Base-by-base conservation (phyloP, 64 coral and sea anemone species). In the Montipora sp. region DNA sequence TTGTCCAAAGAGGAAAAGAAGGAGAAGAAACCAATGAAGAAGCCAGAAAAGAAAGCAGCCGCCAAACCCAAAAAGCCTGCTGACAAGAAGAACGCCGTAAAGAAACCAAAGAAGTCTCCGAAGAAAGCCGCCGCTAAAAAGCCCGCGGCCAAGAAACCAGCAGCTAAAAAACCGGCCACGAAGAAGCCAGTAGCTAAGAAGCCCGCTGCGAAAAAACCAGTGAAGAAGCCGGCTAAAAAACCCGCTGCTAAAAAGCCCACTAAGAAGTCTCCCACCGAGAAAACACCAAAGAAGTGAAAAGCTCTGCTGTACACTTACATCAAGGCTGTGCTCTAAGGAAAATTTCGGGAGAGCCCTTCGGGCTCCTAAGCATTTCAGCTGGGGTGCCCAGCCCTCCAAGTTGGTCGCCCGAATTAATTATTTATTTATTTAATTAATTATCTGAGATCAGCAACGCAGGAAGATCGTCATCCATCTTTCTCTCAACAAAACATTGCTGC, bases 61-160 rank as follows among this genome's bases (percentile, higher is more conserved):
- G 83, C 81, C 7, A 84, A 84, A 63, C n/a, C 82, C 5, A 85
- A 85, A 24, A 79, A 79, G 50, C 77, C 77, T 3, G 21, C 77
- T 16, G 77, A 0, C 5, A 57, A 49, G 20, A 83, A 83, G 0
- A 65, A 85, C 61, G 83, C 83, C 0, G 60, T 0, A 23, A 86
- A 86, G 43, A 22, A 57, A 86, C 5, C 75, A 7, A 16, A 57
- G 53, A 57, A 57, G 53, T 57, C 77, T 53, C 0, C 83, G 1
- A 87, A 87, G 68, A 71, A 71, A 71, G 68, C 77, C 18, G 45
- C 77, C 3, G 77, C 18, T 5, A 71, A 71, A 9, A 71, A 71
- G 19, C 68, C 22, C 8, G 68, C 68, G 19, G 68, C 68, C 19
- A 71, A 71, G 8, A 71, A 71, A 9, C 9, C 60, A 12, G 21